These are phyloP conservation scores for Cantharis rustica DNA, from an alignment of 2,888 invertebrate species.

Conservation along the genomic window DNA sequence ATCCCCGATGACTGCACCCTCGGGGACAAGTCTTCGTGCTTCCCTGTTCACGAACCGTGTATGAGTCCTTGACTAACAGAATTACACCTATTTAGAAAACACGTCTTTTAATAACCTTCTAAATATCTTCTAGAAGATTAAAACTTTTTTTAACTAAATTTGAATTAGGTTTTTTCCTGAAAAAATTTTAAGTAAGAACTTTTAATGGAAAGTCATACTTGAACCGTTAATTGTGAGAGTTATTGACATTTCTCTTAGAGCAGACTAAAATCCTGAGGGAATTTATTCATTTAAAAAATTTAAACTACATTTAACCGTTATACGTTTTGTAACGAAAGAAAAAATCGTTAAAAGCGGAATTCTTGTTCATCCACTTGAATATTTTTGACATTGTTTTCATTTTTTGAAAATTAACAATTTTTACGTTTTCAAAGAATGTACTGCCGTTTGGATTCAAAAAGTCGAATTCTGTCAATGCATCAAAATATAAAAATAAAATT, in stretches of 20 bases:
- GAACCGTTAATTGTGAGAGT: neutral
- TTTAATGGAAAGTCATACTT: neutral
- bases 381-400: too few species aligned
- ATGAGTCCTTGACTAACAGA: slow-evolving; percentile 43
- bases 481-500: neutral
- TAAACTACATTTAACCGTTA: neutral
- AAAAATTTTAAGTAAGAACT: neutral
- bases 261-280: neutral
- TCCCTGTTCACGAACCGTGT: slow-evolving; percentile 49
- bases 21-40: slow-evolving; percentile 43
- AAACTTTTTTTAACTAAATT: neutral
- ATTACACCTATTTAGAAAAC: slow-evolving; percentile 44
- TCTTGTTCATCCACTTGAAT: neutral
- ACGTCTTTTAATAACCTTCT: slow-evolving; percentile 36
- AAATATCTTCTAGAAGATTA: slow-evolving; percentile 11
- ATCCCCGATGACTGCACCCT: slow-evolving; percentile 46
- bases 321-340: neutral
- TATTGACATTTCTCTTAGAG: neutral
- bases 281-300: neutral
- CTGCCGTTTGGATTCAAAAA: too few species aligned
- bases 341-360: neutral
- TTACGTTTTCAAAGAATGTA: too few species aligned
- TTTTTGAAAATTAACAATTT: too few species aligned
- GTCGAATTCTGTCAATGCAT: neutral
- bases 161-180: neutral